Conservation (phyloP, 92 coral and sea anemone species). For the Porites divaricata region DNA sequence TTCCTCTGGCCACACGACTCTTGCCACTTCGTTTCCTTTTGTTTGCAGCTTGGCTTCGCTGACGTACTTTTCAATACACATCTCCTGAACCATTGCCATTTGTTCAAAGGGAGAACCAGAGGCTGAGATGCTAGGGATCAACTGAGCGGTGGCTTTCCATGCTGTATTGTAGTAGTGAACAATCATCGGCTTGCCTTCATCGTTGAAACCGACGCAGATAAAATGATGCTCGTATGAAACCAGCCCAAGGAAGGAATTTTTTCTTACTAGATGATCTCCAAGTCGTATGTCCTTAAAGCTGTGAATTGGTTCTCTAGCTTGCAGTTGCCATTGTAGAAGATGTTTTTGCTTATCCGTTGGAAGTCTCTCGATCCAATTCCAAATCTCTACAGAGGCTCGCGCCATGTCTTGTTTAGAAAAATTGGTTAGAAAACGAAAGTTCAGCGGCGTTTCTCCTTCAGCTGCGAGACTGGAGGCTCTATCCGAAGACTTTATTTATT, state of each 20-base stretch:
- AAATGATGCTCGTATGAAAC: conserved; percentile 38
- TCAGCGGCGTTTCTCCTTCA: too few species aligned
- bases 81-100: conserved; percentile 15
- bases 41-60: conserved; percentile 31
- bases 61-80: conserved; percentile 39
- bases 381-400: background rate
- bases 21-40: conserved; percentile 32
- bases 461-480: too few species aligned
- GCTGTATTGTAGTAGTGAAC: conserved; percentile 26
- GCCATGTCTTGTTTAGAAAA: background rate
- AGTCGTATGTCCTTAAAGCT: conserved; percentile 21
- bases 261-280: conserved; percentile 35
- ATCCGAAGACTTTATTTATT: too few species aligned
- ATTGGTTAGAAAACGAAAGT: too few species aligned
- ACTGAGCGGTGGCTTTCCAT: background rate
- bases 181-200: conserved; percentile 20
- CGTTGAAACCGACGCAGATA: conserved; percentile 19
- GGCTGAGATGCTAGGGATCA: background rate
- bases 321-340: conserved; percentile 41
- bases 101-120: background rate
- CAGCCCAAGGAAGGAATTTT: background rate
- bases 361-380: background rate
- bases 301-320: conserved; percentile 38
- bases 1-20: conserved; percentile 61
- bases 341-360: background rate